A percentile compares a stretch with the other conserved stretches of the same genome.
phyloP scores from a whole-genome alignment of 2,888 invertebrate species.

The Orthosia gracilis region DNA sequence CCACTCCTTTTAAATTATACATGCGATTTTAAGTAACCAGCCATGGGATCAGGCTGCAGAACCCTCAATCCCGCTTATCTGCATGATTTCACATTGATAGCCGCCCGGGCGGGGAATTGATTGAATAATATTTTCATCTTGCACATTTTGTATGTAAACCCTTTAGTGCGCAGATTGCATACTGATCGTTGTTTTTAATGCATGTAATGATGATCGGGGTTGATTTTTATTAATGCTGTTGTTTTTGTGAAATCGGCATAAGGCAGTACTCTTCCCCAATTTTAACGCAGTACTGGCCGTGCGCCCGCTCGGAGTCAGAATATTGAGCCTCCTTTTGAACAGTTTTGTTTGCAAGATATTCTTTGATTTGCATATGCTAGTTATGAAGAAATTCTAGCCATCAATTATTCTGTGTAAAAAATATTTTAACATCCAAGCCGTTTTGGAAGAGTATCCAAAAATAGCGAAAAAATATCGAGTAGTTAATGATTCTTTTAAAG shows the following conservation, averaged over 20 bases:
- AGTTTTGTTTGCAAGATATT: no score
- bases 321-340: no score
- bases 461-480: no score
- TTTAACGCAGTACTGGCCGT: no score
- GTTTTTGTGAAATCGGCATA: not conserved
- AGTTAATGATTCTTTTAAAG: no score
- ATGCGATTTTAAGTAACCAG: conserved; percentile 84
- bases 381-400: no score
- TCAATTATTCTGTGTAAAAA: no score
- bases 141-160: conserved; percentile 67
- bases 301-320: no score
- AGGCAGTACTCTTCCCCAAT: no score
- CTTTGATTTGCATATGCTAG: no score
- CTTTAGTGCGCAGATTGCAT: conserved; percentile 3
- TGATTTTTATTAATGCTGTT: not conserved
- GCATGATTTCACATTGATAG: conserved; percentile 79
- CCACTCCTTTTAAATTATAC: conserved; percentile 83
- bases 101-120: conserved; percentile 80
- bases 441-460: no score
- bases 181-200: conserved; percentile 16
- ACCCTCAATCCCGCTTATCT: conserved; percentile 80
- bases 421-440: no score
- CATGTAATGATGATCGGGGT: not conserved
- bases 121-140: conserved; percentile 81
- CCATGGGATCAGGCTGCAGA: conserved; percentile 69